Base-by-base conservation (phyloP, 2,888 invertebrate genomes). In the Ornithoptera alexandrae region DNA sequence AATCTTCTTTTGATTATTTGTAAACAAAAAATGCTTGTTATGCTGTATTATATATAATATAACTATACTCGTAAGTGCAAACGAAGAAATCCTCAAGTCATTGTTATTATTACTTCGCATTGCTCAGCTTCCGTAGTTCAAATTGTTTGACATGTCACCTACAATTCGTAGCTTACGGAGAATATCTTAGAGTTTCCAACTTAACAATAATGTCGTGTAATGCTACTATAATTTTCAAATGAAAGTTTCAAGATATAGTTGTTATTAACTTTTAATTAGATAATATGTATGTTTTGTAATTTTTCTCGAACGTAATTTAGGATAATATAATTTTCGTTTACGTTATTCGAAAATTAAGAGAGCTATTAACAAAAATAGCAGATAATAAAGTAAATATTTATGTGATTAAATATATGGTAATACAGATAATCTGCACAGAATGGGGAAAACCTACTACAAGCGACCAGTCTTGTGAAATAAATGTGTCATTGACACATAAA, bases 101-200 rank as follows among this genome's bases (percentile, higher is more conserved):
- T 69, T n/a, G 22, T 65, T n/a, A 17, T 24, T 20, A 65, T 56
- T 61, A 65, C 56, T 60, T 65, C 36, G 53, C 64, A 42, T 65
- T 63, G 60, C 24, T 58, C n/a, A 65, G 59, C 24, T 46, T 30
- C 10, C 4, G 61, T 53, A 60, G 65, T 69, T 65, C 30, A 39
- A 65, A 56, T 53, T 68, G 68, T 64, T 68, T 64, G 36, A 65
- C 62, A 56, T 56, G 61, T 65, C 56, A 56, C 53, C 65, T 65
- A 57, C 56, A 57, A 17, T 50, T 63, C 50, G 53, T 53, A 53
- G 53, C n/a, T 53, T n/a, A 53, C 18, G 4, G 18, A 53, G n/a
- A 53, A n/a, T 53, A 53, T n/a, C 53, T 53, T 8, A 53, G 6
- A 4, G n/a, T n/a, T 53, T 53, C 15, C 46, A 53, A 53, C 18